phyloP scores from a whole-genome alignment of 2,113 vertebrate species.

The Callionymus lyra region DNA sequence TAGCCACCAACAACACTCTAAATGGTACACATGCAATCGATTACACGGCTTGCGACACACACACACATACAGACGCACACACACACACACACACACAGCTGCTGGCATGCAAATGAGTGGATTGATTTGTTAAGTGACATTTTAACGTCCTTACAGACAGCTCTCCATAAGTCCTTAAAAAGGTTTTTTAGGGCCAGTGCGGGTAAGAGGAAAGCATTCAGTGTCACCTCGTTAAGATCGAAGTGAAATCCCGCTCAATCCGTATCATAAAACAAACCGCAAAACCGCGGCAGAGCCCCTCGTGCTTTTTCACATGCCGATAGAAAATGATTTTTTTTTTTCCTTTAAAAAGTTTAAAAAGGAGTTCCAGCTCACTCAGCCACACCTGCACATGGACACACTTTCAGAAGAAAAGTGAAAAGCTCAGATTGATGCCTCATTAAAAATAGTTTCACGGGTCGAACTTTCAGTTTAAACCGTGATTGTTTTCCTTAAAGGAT shows the following conservation, averaged over 20 bases:
- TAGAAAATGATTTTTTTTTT: no score
- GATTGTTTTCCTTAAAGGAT: no score
- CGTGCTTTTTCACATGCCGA: no score
- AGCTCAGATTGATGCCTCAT: no score
- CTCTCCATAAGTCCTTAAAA: conserved; percentile 61
- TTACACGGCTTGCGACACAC: conserved; percentile 17
- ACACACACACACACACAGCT: conserved; percentile 1
- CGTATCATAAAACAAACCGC: conserved; percentile 50
- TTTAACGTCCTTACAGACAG: conserved; percentile 59
- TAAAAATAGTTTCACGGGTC: no score
- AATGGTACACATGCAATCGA: conserved; percentile 37
- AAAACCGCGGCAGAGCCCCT: conserved; percentile 35
- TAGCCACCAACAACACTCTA: conserved; percentile 26
- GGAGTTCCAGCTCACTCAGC: no score
- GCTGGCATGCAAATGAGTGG: conserved; percentile 56
- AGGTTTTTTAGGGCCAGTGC: conserved; percentile 55
- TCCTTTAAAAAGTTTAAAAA: no score
- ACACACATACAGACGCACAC: background rate
- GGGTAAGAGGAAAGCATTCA: conserved; percentile 51
- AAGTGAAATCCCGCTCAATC: conserved; percentile 52
- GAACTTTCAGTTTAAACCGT: no score
- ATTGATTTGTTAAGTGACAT: conserved; percentile 68
- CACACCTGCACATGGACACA: no score
- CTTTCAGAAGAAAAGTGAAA: no score
- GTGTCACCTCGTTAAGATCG: conserved; percentile 54